phyloP scores from a whole-genome alignment of 2,113 vertebrate species.

The Psilopogon haemacephalus region DNA sequence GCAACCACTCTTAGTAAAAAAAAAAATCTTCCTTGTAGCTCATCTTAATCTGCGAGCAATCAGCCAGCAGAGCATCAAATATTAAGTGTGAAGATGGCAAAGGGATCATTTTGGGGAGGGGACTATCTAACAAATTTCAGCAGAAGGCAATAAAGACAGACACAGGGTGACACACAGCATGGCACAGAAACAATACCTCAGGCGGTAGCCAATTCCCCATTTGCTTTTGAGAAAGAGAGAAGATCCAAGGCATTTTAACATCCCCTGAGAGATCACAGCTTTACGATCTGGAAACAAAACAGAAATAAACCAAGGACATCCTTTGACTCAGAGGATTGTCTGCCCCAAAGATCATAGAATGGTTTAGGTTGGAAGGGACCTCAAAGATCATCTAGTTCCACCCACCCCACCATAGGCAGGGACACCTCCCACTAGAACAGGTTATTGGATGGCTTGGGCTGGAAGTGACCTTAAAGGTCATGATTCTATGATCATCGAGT shows the following conservation, averaged over 20 bases:
- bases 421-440: too few species aligned
- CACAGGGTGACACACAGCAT: fast-evolving
- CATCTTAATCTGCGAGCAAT: neutral
- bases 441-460: too few species aligned
- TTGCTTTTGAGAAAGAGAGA: conserved; percentile 97
- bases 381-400: too few species aligned
- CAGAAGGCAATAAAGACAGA: neutral
- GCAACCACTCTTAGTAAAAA: neutral
- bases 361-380: too few species aligned
- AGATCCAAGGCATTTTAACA: conserved; percentile 92
- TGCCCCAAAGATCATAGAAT: neutral
- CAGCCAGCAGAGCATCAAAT: neutral
- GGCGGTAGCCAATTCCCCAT: conserved; percentile 95
- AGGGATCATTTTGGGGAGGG: neutral
- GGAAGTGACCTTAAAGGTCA: too few species aligned
- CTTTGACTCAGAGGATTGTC: fast-evolving
- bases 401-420: too few species aligned
- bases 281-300: conserved; percentile 84
- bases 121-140: neutral
- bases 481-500: too few species aligned
- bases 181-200: conserved; percentile 76
- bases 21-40: neutral
- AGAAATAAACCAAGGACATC: neutral
- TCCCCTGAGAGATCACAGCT: conserved; percentile 95
- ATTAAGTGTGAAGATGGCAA: fast-evolving